These are phyloP conservation scores for Dreissena polymorpha DNA, from an alignment of 1,140 invertebrate genomes.

Conservation along the genomic window DNA sequence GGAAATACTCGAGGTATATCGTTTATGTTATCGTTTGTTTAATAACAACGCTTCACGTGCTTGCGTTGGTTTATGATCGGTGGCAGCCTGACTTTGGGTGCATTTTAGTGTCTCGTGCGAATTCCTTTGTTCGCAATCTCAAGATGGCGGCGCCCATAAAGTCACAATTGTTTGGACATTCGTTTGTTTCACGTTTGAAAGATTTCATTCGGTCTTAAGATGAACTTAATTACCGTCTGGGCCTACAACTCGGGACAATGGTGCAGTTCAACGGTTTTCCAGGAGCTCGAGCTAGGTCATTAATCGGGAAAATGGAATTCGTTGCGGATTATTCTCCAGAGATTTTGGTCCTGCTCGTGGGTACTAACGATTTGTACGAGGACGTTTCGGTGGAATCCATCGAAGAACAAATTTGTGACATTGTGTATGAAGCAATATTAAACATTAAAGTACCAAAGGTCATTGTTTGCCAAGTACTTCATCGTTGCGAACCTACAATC, in stretches of 20 bases:
- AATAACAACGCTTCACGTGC: no score
- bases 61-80: no score
- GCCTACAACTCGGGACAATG: neutral
- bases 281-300: neutral
- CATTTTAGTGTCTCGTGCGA: no score
- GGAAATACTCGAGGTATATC: no score
- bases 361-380: no score
- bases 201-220: neutral
- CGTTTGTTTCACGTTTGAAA: neutral
- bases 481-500: neutral
- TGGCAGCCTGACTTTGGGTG: no score
- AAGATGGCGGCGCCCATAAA: neutral
- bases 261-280: conserved; percentile 6
- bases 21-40: no score
- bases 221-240: neutral
- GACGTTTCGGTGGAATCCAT: neutral
- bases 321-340: conserved; percentile 3
- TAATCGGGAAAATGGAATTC: conserved; percentile 1
- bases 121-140: no score
- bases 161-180: conserved; percentile 21
- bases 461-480: conserved; percentile 18
- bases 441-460: neutral
- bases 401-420: neutral
- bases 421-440: conserved; percentile 3
- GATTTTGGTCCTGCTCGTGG: conserved; percentile 14